These are phyloP conservation scores for Rhagologus leucostigma DNA, from an alignment of 2,113 vertebrate species.

Conservation along the genomic window DNA sequence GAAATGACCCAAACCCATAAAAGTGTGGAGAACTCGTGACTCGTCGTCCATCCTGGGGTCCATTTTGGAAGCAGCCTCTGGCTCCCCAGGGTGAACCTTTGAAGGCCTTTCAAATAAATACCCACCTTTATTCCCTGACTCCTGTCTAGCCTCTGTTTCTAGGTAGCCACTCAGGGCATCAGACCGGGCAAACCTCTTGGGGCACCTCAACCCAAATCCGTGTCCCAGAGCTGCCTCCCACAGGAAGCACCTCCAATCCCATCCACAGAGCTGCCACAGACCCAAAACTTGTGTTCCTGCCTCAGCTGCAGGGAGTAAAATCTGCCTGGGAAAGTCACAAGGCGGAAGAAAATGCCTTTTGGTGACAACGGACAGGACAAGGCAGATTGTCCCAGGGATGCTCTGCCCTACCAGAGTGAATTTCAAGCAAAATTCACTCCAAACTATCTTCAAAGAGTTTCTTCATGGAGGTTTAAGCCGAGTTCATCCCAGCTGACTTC, in stretches of 20 bases:
- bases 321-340: neutral
- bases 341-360: neutral
- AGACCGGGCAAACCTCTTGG: accelerated
- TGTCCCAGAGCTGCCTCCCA: neutral
- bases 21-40: too few species aligned
- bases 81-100: too few species aligned
- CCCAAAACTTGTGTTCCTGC: neutral
- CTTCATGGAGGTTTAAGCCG: neutral
- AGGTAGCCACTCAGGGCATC: too few species aligned
- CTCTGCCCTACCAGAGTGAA: neutral
- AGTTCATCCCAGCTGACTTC: neutral
- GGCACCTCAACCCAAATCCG: neutral
- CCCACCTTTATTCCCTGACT: too few species aligned
- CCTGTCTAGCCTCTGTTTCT: too few species aligned
- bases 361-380: neutral
- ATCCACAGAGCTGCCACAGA: neutral
- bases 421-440: neutral
- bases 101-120: too few species aligned
- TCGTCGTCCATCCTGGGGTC: too few species aligned
- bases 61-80: too few species aligned
- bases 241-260: neutral
- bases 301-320: neutral
- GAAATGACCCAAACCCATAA: too few species aligned
- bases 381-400: neutral
- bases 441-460: neutral